Base-by-base conservation (phyloP, 1,140 invertebrate genomes). In the Pogonognathellus flavescens region DNA sequence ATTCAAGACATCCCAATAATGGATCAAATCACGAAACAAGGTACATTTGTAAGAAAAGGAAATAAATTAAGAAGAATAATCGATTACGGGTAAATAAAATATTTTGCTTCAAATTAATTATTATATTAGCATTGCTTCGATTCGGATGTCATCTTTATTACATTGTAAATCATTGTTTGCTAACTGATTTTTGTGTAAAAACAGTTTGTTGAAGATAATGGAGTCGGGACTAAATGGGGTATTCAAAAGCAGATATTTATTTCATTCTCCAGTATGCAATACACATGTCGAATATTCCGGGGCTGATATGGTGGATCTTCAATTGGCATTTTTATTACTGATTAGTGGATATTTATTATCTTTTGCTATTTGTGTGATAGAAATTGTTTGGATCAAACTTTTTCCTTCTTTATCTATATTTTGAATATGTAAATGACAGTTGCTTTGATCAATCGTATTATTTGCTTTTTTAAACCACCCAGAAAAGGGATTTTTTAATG, bases 161-260 rank as follows among this genome's bases (percentile, higher is more conserved):
- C 1, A 2, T 14, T 57, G 10, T 5, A 57, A 57, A n/a, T 57
- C 1, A 9, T 57, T 57, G n/a, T 57, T 57, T 9, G 18, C 9
- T 62, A 10, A 62, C 3, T 62, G 59, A 10, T 4, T 62, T 18
- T 62, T 62, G 2, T 62, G 0, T 41, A 49, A 49, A 11, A 4
- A 49, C 9, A 76, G 70, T 8, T 50, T 76, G n/a, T 31, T 76
- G 14, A 76, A 76, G 41, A 76, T 76, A 31, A 76, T 76, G 70
- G 70, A 76, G 41, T 49, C 70, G 16, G 70, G 70, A 7, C 6
- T 76, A 14, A 76, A 25, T 1, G 41, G 5, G 11, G 25, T 31
- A 49, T 50, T 76, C 9, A 50, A 76, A 11, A 11, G 18, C 14
- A 14, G 70, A 0, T 18, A 76, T 50, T 76, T 76, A 9, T n/a